Conservation (phyloP, 2,113 vertebrate species). For the Fregetta grallaria region DNA sequence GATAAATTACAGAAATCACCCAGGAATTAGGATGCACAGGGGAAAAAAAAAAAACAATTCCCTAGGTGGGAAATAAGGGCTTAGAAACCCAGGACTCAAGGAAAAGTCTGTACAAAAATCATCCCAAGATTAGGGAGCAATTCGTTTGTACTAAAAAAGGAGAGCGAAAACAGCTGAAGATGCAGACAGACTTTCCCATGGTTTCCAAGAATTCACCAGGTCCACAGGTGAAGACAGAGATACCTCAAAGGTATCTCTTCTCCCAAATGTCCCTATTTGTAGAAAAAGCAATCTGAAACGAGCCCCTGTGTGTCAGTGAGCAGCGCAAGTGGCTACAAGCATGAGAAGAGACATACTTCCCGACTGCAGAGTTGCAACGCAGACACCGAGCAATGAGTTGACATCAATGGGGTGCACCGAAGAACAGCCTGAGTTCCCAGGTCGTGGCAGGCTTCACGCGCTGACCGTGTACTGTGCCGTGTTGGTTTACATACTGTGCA, state of each 20-base stretch:
- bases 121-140: not conserved
- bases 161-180: not conserved
- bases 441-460: not conserved
- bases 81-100: not conserved
- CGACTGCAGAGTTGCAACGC: not conserved
- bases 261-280: not conserved
- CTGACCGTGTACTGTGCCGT: not conserved
- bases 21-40: not conserved
- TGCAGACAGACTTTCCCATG: not conserved
- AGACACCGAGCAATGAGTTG: not conserved
- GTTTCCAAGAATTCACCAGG: not conserved
- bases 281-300: not conserved
- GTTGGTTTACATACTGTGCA: not conserved
- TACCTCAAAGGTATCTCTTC: not conserved
- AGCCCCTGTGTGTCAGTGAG: not conserved
- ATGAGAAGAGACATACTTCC: rapidly evolving
- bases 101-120: not conserved
- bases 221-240: not conserved
- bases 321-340: not conserved
- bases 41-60: not conserved
- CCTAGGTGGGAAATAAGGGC: not conserved
- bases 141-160: not conserved
- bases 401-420: not conserved
- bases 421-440: not conserved
- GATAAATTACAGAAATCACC: conserved; percentile 58